Evolutionary conservation across 2,113 vertebrate genomes (phyloP), one percentile per base, ranked within the genome.

Genomic region (Enhydra lutris): DNA sequence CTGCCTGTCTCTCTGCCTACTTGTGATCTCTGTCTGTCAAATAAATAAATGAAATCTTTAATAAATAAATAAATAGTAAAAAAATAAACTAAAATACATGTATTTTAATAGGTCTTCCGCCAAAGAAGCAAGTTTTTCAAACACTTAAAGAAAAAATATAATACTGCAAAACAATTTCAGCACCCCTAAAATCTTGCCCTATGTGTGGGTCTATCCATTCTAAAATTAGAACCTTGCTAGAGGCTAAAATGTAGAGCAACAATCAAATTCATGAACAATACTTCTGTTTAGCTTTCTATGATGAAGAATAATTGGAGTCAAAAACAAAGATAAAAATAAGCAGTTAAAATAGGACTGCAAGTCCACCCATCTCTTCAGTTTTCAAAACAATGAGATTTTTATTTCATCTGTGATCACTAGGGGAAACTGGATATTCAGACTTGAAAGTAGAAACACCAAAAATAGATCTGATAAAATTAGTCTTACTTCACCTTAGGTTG

Each of bases 251-350:
- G 63, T 26, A 17, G 23, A 67, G 26, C 52, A 92, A 81, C 67
- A 76, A 86, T 55, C n/a, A 82, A 55, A 81, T 61, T 74, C 52
- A 63, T 20, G 34, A 81, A 31, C 1, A 59, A 82, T 11, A 42
- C 18, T 63, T 83, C 71, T 84, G 36, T 31, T 80, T 47, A 24
- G 34, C 14, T 47, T 79, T 67, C 78, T 45, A 17, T 71, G 26
- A 52, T 39, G n/a, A 73, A 91, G n/a, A 63, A 74, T 73, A 76
- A 59, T 7, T 76, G 61, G 18, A 61, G 6, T 36, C 79, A 85
- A 89, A 89, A 92, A 39, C 29, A 92, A 94, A 89, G 71, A 45
- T 29, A 88, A 97, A 84, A 84, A 69, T 67, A 50, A 71, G n/a
- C 52, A 26, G 34, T 69, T 61, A 47, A 14, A 26, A 29, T 34